Evolutionary conservation across 2,113 vertebrate genomes (phyloP).

Genomic region (Sisor rabdophorus): DNA sequence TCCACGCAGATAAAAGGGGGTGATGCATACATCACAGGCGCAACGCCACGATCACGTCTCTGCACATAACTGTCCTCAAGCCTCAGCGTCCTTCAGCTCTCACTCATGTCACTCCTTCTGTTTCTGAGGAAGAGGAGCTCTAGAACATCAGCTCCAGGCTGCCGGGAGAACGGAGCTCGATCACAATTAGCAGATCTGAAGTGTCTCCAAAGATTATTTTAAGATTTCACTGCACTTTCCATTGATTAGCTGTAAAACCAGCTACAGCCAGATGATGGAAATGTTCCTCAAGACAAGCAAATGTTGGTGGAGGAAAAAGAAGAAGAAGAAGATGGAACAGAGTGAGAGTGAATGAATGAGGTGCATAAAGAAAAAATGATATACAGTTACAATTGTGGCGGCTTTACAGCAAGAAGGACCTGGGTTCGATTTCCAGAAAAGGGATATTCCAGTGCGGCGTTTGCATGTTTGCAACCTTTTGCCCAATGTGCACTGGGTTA

Average conservation of each 20-base stretch:
- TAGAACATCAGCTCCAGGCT: conserved; percentile 44
- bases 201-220: conserved; percentile 5
- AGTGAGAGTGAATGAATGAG: too few species aligned
- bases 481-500: too few species aligned
- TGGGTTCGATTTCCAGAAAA: too few species aligned
- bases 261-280: not conserved
- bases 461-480: too few species aligned
- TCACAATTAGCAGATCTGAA: conserved; percentile 41
- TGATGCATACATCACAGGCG: conserved; percentile 22
- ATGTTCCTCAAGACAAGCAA: too few species aligned
- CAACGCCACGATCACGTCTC: conserved; percentile 39
- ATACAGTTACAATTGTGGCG: too few species aligned
- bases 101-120: conserved; percentile 31
- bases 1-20: conserved; percentile 5
- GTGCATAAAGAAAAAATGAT: too few species aligned
- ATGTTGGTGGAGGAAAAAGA: too few species aligned
- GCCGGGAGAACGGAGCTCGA: conserved; percentile 26
- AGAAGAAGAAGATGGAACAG: too few species aligned
- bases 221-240: conserved; percentile 22
- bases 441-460: too few species aligned
- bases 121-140: conserved; percentile 43
- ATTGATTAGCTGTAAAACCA: conserved; percentile 52
- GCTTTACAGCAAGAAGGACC: too few species aligned
- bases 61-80: conserved; percentile 26
- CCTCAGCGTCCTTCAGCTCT: conserved; percentile 24